A percentile compares a stretch with the other conserved stretches of the same genome.
Evolutionary conservation across 2,797 vertebrate species (phyloP).

Genomic region (Brachymystax lenok): DNA sequence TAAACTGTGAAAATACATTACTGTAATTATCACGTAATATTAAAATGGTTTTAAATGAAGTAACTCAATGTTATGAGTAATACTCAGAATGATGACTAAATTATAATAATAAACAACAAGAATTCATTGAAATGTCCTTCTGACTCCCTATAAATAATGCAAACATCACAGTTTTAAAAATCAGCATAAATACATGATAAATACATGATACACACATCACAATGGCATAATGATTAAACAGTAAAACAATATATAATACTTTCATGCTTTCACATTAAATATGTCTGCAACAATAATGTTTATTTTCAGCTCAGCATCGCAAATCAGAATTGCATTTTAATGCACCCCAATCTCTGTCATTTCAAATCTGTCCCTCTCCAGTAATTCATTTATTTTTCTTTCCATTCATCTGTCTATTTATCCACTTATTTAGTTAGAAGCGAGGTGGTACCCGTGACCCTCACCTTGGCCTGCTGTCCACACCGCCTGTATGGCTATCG

Average conservation of each 20-base stretch:
- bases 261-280: background rate
- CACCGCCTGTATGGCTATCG: constrained; percentile 68
- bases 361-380: background rate
- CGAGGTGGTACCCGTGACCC: constrained; percentile 59
- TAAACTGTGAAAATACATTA: background rate
- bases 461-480: constrained; percentile 62
- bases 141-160: too few species aligned
- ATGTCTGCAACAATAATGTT: background rate
- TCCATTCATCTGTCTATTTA: constrained; percentile 51
- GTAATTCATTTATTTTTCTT: constrained; percentile 28
- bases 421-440: constrained; percentile 64
- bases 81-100: background rate
- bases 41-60: too few species aligned
- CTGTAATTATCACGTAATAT: background rate
- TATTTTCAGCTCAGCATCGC: background rate
- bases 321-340: background rate
- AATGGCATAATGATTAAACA: background rate
- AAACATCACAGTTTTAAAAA: too few species aligned
- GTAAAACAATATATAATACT: background rate
- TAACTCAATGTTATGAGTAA: too few species aligned
- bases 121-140: background rate
- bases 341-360: background rate
- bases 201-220: background rate
- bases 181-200: background rate
- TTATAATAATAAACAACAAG: background rate